Conservation (phyloP, 2,113 vertebrate species). For the Melospiza melodia region DNA sequence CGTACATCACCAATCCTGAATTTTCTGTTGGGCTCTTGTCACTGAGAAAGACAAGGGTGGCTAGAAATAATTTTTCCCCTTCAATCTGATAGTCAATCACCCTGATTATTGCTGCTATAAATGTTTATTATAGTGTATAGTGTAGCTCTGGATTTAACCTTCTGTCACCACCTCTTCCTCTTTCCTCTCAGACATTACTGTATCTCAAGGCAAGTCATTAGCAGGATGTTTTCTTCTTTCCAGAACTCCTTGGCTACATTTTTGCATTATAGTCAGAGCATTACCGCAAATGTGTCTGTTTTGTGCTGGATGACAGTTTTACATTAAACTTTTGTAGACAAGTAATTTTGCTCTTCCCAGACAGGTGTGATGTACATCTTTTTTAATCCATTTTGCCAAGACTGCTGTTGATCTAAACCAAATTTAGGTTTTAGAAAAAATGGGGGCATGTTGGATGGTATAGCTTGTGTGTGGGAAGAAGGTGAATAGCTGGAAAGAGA, state of each 20-base stretch:
- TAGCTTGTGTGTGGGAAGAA: neutral
- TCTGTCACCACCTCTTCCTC: neutral
- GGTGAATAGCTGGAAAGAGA: neutral
- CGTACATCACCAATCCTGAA: neutral
- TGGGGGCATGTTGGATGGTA: neutral
- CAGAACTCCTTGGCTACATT: neutral
- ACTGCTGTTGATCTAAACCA: neutral
- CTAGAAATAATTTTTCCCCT: neutral
- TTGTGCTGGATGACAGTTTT: neutral
- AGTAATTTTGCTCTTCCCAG: neutral
- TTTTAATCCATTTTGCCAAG: neutral
- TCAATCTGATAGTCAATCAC: neutral
- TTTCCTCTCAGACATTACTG: neutral
- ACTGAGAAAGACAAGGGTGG: neutral
- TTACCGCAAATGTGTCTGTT: neutral
- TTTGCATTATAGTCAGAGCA: neutral
- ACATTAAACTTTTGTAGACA: rapidly evolving
- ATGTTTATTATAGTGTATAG: neutral
- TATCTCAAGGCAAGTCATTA: neutral
- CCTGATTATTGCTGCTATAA: neutral
- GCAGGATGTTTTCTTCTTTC: neutral
- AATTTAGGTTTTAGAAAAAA: neutral
- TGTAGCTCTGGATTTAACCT: neutral
- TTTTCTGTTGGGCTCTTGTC: neutral
- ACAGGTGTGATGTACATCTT: neutral